Conservation (phyloP, 2,888 invertebrate genomes). For the Disparrhopalites patrizii region DNA sequence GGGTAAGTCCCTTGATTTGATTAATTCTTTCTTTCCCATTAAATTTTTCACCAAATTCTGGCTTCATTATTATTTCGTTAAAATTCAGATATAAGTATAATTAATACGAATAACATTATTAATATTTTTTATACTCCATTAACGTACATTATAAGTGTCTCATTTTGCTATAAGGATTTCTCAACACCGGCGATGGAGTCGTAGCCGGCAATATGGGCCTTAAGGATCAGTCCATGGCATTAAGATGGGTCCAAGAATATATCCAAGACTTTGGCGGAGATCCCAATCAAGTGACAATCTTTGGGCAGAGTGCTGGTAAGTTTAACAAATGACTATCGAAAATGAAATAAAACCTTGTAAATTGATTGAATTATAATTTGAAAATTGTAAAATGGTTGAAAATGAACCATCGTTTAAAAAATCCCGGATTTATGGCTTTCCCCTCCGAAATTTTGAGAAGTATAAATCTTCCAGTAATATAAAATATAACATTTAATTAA, state of each 20-base stretch:
- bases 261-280: conserved; percentile 34
- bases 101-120: too few species aligned
- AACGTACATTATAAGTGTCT: too few species aligned
- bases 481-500: too few species aligned
- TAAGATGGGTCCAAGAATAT: conserved; percentile 34
- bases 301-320: conserved; percentile 24
- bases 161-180: conserved; percentile 34
- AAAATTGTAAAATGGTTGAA: not conserved
- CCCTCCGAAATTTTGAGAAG: too few species aligned
- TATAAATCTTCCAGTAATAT: too few species aligned
- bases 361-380: not conserved
- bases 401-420: not conserved
- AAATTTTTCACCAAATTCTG: too few species aligned
- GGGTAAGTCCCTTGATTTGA: conserved; percentile 17
- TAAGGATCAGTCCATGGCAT: conserved; percentile 33
- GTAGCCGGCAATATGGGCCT: conserved; percentile 38
- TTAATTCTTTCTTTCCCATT: too few species aligned
- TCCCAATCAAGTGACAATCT: conserved; percentile 32
- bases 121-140: too few species aligned
- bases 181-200: conserved; percentile 43
- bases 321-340: not conserved
- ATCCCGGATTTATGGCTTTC: not conserved
- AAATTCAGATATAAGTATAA: too few species aligned
- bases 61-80: too few species aligned
- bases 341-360: not conserved